Base-by-base conservation (phyloP, 2,797 vertebrate species). In the Cirrhinus molitorella region DNA sequence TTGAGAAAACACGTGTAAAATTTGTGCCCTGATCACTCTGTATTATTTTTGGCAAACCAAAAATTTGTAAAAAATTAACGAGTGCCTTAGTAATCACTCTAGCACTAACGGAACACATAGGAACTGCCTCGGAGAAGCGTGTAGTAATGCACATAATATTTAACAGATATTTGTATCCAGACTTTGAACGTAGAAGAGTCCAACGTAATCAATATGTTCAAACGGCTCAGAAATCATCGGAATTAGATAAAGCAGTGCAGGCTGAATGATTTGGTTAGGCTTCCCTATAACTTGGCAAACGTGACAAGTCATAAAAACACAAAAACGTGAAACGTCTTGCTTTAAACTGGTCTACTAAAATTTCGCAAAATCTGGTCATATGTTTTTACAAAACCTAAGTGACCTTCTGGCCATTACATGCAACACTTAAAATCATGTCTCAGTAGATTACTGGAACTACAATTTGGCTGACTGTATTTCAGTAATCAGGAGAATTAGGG, bases 71-170 rank as follows among this genome's bases (percentile, higher is more conserved):
- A 65, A 67, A 83, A 5, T 67, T 79, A 14, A 45, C 17, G 8
- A 84, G 13, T 2, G 74, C 37, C 34, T 79, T 79, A 2, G 31
- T 4, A 3, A 84, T 17, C 1, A 23, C 19, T 10, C 9, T 8
- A 25, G 82, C 53, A 59, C 51, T 84, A 4, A 80, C 67, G 6
- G 14, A 75, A 9, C 23, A 16, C 1, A 80, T 19, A 21, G 31
- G 78, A 14, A 79, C 45, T 34, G 78, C 61, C 28, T 80, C 61
- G 3, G 68, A 59, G 40, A 75, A 80, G 16, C 9, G 43, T 16
- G 19, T 67, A 80, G 55, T 1, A 25, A 17, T 16, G 55, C 63
- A 84, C 66, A 84, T 84, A 1, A 85, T 59, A 3, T 70, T 84
- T 11, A 72, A n/a, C 23, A 84, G 11, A 31, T 63, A 84, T n/a